These are phyloP conservation scores for Propithecus deckenii DNA, from an alignment of 2,797 vertebrate genomes.

Conservation along the genomic window DNA sequence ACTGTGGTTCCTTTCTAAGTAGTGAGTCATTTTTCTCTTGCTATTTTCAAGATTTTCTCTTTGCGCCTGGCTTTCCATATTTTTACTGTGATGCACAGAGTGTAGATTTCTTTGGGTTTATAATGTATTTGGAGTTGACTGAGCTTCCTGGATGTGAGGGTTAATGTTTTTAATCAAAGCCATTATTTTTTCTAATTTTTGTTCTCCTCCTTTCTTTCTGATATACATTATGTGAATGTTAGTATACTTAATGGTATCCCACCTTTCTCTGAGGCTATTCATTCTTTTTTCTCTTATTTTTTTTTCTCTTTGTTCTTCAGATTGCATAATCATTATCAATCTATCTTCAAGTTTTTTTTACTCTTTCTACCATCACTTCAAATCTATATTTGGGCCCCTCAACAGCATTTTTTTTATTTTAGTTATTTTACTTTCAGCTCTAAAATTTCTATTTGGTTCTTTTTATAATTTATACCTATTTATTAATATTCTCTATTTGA, in stretches of 20 bases:
- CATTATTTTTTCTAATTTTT: neutral
- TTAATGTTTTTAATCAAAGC: neutral
- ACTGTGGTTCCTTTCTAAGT: neutral
- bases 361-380: neutral
- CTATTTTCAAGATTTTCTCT: neutral
- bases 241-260: neutral
- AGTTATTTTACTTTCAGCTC: neutral
- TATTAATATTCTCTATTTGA: neutral
- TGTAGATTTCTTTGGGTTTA: neutral
- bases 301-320: neutral
- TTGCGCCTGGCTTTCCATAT: neutral
- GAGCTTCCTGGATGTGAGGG: neutral
- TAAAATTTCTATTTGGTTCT: neutral
- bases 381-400: neutral
- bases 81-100: neutral
- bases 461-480: neutral
- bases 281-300: neutral
- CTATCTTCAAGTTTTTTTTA: neutral
- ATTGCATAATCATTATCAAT: neutral
- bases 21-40: neutral
- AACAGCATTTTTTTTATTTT: neutral
- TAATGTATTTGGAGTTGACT: neutral
- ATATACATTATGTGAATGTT: neutral
- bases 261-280: neutral
- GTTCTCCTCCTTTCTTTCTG: neutral